Percentiles rank a stretch among this genome's conserved stretches.
Conservation (phyloP, 1,140 invertebrate genomes). For the Heliconius eleuchia region DNA sequence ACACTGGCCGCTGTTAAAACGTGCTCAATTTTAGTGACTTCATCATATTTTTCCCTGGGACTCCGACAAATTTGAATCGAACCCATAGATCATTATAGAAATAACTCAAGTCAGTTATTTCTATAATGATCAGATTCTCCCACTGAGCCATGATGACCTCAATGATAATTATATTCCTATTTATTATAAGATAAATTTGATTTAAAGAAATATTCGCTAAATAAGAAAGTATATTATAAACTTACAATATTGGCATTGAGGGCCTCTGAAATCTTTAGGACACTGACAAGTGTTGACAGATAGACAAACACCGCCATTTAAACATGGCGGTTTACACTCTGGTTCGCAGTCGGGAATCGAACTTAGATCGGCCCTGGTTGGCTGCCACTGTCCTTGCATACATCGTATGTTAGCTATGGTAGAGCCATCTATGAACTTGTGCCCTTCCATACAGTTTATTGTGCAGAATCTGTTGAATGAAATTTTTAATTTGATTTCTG, state of each 20-base stretch:
- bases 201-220: not conserved
- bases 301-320: slow-evolving; percentile 89
- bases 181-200: too few relatives aligned
- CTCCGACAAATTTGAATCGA: too few relatives aligned
- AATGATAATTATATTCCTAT: too few relatives aligned
- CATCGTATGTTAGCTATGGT: slow-evolving; percentile 84
- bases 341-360: slow-evolving; percentile 85
- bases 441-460: slow-evolving; percentile 83
- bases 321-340: slow-evolving; percentile 87
- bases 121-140: too few relatives aligned
- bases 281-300: slow-evolving; percentile 89
- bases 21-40: too few relatives aligned
- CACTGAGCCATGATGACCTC: too few relatives aligned
- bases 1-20: slow-evolving; percentile 77
- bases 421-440: slow-evolving; percentile 86
- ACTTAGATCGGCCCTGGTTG: slow-evolving; percentile 82
- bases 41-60: too few relatives aligned
- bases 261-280: slow-evolving; percentile 86
- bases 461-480: slow-evolving; percentile 85
- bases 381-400: slow-evolving; percentile 84
- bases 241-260: slow-evolving; percentile 86
- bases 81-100: too few relatives aligned
- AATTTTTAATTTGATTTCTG: not conserved
- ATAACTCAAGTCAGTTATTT: too few relatives aligned
- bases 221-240: not conserved